Base-by-base conservation (phyloP, 2,797 vertebrate genomes). In the Rhinichthys osculus region DNA sequence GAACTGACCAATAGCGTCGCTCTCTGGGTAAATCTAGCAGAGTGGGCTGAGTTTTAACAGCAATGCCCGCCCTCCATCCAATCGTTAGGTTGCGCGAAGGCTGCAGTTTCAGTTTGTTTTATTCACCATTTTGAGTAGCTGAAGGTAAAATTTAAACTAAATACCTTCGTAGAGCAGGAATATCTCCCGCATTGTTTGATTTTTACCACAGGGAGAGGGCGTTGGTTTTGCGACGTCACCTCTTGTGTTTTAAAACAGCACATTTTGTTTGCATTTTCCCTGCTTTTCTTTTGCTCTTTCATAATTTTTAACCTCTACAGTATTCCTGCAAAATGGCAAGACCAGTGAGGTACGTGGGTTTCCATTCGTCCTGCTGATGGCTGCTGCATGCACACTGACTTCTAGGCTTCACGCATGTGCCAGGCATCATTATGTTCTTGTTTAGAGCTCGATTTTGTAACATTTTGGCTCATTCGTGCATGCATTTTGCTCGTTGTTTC, bases 101-200 rank as follows among this genome's bases (percentile, higher is more conserved):
- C 95, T 96, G 95, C 96, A 96, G 95, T 96, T 96, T 96, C 95
- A 96, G 95, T 96, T 96, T 96, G 96, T 96, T 96, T 96, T 95
- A 96, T 95, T 96, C 95, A 96, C 95, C 95, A 95, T 96, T 96
- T 96, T 96, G 95, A 93, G 94, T 92, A 94, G 95, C 94, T 92
- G 94, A 94, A 92, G 94, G 94, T 93, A 93, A 91, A 93, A 92
- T 89, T 89, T 90, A 84, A 90, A 91, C 82, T 83, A 88, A 93
- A 92, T 92, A 93, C 92, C 90, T 88, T 85, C 92, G 90, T 89
- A 89, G 90, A 88, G 89, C 91, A 91, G 80, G 86, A 88, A 88
- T 86, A 73, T 78, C 87, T 87, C 88, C 87, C 86, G 85, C 87
- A 79, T 85, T 84, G 90, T 92, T 94, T 93, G 79, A 90, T 93